Evolutionary conservation across 2,113 vertebrate species (phyloP), one percentile per base, ranked within the genome.

Genomic region (Eurypyga helias): DNA sequence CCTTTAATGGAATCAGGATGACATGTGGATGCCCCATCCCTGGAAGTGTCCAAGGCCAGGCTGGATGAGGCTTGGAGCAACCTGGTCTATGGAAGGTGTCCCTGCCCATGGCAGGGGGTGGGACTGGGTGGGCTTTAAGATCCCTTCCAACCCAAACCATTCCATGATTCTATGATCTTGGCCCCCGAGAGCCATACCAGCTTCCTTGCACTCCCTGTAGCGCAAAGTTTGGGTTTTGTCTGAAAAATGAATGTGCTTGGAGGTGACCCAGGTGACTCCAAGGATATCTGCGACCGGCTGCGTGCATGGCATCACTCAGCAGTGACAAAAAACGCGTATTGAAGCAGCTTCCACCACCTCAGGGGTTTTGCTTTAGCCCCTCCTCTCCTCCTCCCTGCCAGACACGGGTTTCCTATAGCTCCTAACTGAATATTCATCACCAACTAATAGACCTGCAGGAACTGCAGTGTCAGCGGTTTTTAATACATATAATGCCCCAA

Each of bases 341-440:
- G 2, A 26, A 11, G 21, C 45, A 61, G 17, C 57, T 29, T 41
- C 62, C 76, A 61, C 12, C 34, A 14, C 1, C 1, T 6, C 2
- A 3, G 1, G 31, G 36, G 34, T 23, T 90, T 54, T 46, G 38
- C n/a, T 78, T 34, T 43, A 72, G 25, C 21, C 7, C 13, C 8
- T 3, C 5, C 7, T 3, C 4, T 3, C 24, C 19, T 33, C 6
- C 7, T 4, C 36, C 11, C n/a, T 2, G 19, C 64, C 64, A 92
- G 80, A 73, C 55, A 20, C 20, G 49, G 72, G 72, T 76, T 96
- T 87, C 75, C 43, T 61, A 25, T 5, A 33, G 54, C 64, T 60
- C 4, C 2, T 19, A 83, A 55, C 71, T 87, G 79, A 97, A 90
- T 81, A 94, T 83, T 92, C 81, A 95, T 85, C 91, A 91, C 19